Conservation (phyloP, 2,888 invertebrate genomes). For the Ganaspis brasiliensis region DNA sequence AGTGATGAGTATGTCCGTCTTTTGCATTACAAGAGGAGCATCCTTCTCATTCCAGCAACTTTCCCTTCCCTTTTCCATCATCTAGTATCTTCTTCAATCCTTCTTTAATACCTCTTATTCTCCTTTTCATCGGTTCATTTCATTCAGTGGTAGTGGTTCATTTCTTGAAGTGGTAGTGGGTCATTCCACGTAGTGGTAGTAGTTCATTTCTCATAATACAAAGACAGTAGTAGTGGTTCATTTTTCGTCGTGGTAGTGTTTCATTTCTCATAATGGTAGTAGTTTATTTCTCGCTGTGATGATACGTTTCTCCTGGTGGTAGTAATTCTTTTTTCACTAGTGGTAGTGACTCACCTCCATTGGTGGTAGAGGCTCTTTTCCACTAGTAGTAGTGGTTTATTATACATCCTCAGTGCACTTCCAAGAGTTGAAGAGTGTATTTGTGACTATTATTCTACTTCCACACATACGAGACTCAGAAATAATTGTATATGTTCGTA, state of each 20-base stretch:
- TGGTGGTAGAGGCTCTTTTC: no score
- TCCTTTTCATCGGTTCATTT: slow-evolving; percentile 42
- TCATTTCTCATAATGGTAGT: slow-evolving; percentile 51
- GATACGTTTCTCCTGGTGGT: no score
- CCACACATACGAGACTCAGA: slow-evolving; percentile 46
- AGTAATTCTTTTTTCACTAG: no score
- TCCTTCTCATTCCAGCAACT: slow-evolving; percentile 11
- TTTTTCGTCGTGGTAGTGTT: no score
- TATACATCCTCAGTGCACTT: slow-evolving; percentile 64
- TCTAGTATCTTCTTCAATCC: slow-evolving; percentile 54
- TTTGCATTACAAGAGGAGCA: slow-evolving; percentile 31
- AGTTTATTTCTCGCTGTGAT: no score
- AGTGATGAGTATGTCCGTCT: slow-evolving; percentile 38
- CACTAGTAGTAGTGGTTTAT: slow-evolving; percentile 64
- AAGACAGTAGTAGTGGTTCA: no score
- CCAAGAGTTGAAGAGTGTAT: not conserved
- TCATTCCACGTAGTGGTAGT: no score
- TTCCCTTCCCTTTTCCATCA: no score
- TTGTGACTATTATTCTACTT: slow-evolving; percentile 44
- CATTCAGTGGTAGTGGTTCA: slow-evolving; percentile 16
- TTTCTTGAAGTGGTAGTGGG: no score
- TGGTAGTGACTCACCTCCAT: no score
- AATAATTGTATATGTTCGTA: slow-evolving; percentile 50
- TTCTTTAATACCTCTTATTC: slow-evolving; percentile 54
- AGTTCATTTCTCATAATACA: no score